A percentile compares a stretch with the other conserved stretches of the same genome.
phyloP scores from a whole-genome alignment of 2,113 vertebrate species.

The Indicator indicator region DNA sequence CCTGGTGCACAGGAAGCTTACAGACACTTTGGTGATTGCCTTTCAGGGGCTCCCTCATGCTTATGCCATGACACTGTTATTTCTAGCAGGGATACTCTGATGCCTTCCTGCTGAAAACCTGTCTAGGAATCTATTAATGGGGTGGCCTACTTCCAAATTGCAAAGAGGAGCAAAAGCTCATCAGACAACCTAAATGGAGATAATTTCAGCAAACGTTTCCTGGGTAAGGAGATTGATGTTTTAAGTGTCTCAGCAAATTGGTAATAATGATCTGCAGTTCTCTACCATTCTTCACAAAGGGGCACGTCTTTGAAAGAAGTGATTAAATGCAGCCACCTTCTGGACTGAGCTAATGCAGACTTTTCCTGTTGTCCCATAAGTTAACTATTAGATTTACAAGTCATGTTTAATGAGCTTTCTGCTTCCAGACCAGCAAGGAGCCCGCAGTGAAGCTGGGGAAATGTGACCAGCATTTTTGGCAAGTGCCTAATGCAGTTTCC shows the following conservation, averaged over 20 bases:
- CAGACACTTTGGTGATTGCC: neutral
- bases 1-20: neutral
- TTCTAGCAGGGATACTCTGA: neutral
- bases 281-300: slow-evolving; percentile 18
- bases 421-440: neutral
- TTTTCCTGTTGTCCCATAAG: neutral
- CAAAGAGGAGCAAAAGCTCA: slow-evolving; percentile 26
- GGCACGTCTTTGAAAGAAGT: neutral
- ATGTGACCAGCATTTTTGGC: neutral
- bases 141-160: slow-evolving; percentile 4
- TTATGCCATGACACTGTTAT: neutral
- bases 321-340: slow-evolving; percentile 29
- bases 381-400: slow-evolving; percentile 3
- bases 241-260: slow-evolving; percentile 50
- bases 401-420: neutral
- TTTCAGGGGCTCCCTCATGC: neutral
- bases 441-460: neutral
- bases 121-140: slow-evolving; percentile 14
- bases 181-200: slow-evolving; percentile 12
- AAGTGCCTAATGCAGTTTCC: neutral
- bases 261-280: slow-evolving; percentile 44
- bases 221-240: slow-evolving; percentile 34
- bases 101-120: slow-evolving; percentile 23
- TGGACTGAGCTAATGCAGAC: neutral
- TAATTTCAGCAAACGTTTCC: slow-evolving; percentile 49